Conservation (phyloP, 2,113 vertebrate genomes). For the Tauraco erythrolophus region DNA sequence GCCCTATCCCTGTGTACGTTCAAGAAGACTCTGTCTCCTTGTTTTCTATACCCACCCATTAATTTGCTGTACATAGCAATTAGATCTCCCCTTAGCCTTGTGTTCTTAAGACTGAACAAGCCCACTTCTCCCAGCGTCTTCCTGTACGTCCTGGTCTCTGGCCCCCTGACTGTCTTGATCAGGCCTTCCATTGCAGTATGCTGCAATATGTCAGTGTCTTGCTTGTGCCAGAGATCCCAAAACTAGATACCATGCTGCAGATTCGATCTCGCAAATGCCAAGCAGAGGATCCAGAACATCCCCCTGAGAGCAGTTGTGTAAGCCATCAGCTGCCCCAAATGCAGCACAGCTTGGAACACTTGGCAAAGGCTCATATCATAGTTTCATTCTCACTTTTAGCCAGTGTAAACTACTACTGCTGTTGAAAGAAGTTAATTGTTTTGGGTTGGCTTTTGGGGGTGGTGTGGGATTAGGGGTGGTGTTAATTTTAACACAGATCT, state of each 20-base stretch:
- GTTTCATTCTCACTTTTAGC: neutral
- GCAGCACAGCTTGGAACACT: neutral
- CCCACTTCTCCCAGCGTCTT: neutral
- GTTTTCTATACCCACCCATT: neutral
- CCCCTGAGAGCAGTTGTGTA: neutral
- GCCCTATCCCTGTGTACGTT: neutral
- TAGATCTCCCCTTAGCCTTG: neutral
- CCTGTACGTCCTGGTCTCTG: neutral
- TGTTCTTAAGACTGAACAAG: neutral
- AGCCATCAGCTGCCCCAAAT: neutral
- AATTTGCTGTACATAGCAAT: neutral
- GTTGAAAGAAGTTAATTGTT: neutral
- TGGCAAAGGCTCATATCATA: neutral
- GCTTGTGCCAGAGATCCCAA: neutral
- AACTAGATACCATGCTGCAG: neutral
- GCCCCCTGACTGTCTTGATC: neutral
- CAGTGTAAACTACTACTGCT: neutral
- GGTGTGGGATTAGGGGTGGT: neutral
- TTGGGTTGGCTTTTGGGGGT: neutral
- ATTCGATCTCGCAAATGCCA: neutral
- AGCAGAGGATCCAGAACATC: neutral
- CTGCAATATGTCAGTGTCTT: neutral
- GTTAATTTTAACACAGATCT: slow-evolving; percentile 4
- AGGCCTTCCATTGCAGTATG: neutral
- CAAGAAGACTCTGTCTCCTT: neutral